phyloP scores from a whole-genome alignment of 2,888 invertebrate genomes.

The Lycocerus yunnanus region DNA sequence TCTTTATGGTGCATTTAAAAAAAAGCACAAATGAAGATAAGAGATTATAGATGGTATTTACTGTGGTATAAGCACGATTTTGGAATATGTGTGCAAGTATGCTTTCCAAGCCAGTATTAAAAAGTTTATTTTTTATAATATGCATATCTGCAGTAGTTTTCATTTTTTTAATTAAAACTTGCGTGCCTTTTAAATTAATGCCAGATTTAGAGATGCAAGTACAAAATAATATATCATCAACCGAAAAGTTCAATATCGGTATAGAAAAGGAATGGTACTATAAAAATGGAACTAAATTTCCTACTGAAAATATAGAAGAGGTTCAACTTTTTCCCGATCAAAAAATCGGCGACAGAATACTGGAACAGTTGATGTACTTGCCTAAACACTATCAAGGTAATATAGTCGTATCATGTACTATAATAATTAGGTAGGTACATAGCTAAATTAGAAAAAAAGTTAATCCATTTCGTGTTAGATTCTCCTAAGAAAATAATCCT shows the following conservation, averaged over 20 bases:
- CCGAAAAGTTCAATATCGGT: conserved; percentile 35
- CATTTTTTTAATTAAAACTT: conserved; percentile 55
- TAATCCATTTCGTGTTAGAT: conserved; percentile 46
- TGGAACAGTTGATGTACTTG: conserved; percentile 85
- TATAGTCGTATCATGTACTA: not conserved
- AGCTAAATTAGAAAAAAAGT: not conserved
- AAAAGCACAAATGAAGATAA: no score
- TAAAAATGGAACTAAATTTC: conserved; percentile 72
- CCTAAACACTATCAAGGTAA: conserved; percentile 72
- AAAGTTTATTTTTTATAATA: no score
- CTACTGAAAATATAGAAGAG: conserved; percentile 56
- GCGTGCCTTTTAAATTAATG: conserved; percentile 57
- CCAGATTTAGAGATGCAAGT: conserved; percentile 48
- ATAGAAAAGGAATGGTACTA: conserved; percentile 74
- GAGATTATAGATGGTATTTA: no score
- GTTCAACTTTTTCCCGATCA: conserved; percentile 79
- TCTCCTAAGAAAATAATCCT: conserved; percentile 72
- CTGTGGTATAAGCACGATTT: no score
- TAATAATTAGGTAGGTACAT: no score
- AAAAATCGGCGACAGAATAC: conserved; percentile 73
- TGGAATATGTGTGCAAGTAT: no score
- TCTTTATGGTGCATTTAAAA: no score
- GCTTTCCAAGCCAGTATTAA: no score
- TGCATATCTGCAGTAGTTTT: conserved; percentile 59
- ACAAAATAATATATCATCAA: not conserved